These are phyloP conservation scores for Drosophila sordidula DNA, from an alignment of 2,888 invertebrate genomes.

Conservation along the genomic window DNA sequence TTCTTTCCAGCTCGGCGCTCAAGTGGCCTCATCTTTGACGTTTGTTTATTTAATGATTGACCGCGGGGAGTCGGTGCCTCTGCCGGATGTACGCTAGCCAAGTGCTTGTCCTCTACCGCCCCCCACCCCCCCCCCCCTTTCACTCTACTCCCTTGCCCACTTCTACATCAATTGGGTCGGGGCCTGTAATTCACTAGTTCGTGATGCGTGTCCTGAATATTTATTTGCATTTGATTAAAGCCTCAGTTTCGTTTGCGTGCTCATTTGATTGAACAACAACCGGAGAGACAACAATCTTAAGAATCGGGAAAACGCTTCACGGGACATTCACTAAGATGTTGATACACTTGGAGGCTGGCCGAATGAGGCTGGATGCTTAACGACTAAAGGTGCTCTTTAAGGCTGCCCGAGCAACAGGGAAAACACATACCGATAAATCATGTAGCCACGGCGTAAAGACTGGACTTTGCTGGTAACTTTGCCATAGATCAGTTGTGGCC, in stretches of 20 bases:
- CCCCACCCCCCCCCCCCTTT: neutral
- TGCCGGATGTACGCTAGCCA: slow-evolving; percentile 24
- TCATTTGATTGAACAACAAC: slow-evolving; percentile 27
- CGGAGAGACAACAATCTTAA: neutral
- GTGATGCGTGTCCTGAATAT: slow-evolving; percentile 65
- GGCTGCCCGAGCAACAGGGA: neutral
- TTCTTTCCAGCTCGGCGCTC: neutral
- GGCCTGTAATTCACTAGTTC: slow-evolving; percentile 16
- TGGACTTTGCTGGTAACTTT: slow-evolving; percentile 11
- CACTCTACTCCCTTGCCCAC: neutral
- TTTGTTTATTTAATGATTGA: slow-evolving; percentile 50
- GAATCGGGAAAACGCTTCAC: neutral
- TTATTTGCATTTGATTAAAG: slow-evolving; percentile 67
- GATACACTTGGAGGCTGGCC: neutral
- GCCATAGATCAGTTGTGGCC: slow-evolving; percentile 34
- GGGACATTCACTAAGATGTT: neutral
- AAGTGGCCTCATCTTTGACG: slow-evolving; percentile 30
- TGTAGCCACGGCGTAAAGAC: neutral
- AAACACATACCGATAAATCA: slow-evolving; percentile 26
- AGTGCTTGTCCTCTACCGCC: too few relatives aligned
- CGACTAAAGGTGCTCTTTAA: neutral
- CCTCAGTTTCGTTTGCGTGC: slow-evolving; percentile 19
- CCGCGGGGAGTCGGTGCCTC: slow-evolving; percentile 30
- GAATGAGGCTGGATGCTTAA: slow-evolving; percentile 2
- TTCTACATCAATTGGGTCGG: neutral